phyloP scores from a whole-genome alignment of 1,140 invertebrate genomes.

The Lerema accius region DNA sequence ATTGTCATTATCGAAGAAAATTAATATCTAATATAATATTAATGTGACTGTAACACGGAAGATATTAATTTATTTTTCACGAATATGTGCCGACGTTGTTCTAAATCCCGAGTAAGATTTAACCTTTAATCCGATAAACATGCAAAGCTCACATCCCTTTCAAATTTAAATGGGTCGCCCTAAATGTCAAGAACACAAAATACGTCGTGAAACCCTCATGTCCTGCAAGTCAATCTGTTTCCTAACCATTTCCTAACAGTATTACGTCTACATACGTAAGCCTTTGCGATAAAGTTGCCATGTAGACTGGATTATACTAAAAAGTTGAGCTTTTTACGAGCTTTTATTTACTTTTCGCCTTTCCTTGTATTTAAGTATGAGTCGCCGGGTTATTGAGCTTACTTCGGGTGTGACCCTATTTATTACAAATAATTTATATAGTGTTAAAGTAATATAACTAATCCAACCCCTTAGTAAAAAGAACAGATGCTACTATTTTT shows the following conservation, averaged over 20 bases:
- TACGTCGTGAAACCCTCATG: conserved; percentile 56
- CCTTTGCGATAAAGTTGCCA: conserved; percentile 11
- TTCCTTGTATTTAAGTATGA: no score
- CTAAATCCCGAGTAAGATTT: conserved; percentile 1
- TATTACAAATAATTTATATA: no score
- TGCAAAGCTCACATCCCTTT: conserved; percentile 30
- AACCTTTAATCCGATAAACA: not conserved
- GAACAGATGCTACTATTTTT: no score
- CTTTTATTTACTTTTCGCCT: no score
- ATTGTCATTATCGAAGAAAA: no score
- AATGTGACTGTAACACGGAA: no score
- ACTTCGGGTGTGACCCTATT: no score
- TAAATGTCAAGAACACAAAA: conserved; percentile 43
- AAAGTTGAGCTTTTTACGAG: not conserved
- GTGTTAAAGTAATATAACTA: no score
- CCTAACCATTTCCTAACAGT: conserved; percentile 58
- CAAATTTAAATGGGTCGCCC: conserved; percentile 33
- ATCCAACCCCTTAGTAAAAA: no score
- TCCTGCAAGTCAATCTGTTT: conserved; percentile 55
- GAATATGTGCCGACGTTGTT: not conserved
- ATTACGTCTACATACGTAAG: conserved; percentile 43
- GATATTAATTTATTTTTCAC: not conserved
- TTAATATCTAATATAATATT: no score
- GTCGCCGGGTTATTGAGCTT: no score
- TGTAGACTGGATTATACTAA: conserved; percentile 7